phyloP scores from a whole-genome alignment of 2,888 invertebrate genomes.

The Ommatoiulus sabulosus region DNA sequence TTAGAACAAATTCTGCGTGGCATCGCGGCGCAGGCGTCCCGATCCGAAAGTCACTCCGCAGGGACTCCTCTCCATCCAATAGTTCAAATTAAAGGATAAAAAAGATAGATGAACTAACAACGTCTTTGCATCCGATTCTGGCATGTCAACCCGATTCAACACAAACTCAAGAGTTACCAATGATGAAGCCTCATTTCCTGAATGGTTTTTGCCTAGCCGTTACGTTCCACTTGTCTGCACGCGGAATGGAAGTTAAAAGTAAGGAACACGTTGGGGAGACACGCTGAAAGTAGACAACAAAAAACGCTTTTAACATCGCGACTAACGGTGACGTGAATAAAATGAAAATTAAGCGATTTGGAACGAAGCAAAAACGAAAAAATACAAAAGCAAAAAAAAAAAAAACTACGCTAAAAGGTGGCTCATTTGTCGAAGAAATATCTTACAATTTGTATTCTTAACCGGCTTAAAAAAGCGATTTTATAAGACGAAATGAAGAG shows the following conservation, averaged over 20 bases:
- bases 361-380: constrained; percentile 4
- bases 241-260: constrained; percentile 36
- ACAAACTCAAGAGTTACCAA: constrained; percentile 30
- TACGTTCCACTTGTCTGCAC: constrained; percentile 18
- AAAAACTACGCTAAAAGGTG: constrained; percentile 8
- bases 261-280: constrained; percentile 33
- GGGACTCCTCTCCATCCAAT: constrained; percentile 18
- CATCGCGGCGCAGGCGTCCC: not conserved
- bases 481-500: not conserved
- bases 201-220: constrained; percentile 21
- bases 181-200: constrained; percentile 49
- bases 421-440: constrained; percentile 25
- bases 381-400: not conserved
- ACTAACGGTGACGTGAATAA: constrained; percentile 37
- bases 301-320: constrained; percentile 17
- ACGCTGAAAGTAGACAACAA: constrained; percentile 37
- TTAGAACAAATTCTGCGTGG: constrained; percentile 29
- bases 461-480: not conserved
- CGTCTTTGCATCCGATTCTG: constrained; percentile 38
- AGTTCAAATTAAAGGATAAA: constrained; percentile 44
- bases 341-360: constrained; percentile 50
- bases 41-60: not conserved
- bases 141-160: constrained; percentile 45
- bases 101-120: constrained; percentile 38
- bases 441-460: not conserved